A percentile compares a stretch with the other conserved stretches of the same genome.
phyloP scores from a whole-genome alignment of 2,113 vertebrate genomes.

The Acanthochromis polyacanthus region DNA sequence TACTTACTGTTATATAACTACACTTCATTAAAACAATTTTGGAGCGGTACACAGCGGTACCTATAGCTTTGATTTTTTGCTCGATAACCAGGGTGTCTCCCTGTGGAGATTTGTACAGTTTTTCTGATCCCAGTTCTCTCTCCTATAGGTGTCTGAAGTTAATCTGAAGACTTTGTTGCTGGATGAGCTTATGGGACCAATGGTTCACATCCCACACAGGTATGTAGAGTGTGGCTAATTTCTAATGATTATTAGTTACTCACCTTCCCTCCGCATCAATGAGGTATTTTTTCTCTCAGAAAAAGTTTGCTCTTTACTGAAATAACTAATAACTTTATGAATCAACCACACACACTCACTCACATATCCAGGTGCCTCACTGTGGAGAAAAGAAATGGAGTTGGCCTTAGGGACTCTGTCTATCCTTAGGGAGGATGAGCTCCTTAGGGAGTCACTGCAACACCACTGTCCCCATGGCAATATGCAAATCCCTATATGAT shows the following conservation, averaged over 20 bases:
- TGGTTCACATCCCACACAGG: slow-evolving; percentile 25
- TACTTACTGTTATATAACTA: neutral
- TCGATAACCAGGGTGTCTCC: neutral
- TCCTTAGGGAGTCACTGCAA: slow-evolving; percentile 70
- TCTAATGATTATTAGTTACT: neutral
- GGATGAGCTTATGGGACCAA: slow-evolving; percentile 46
- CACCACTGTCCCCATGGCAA: slow-evolving; percentile 77
- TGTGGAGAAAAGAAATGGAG: slow-evolving; percentile 48
- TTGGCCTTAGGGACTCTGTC: slow-evolving; percentile 69
- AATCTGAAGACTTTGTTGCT: slow-evolving; percentile 45
- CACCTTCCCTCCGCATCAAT: slow-evolving; percentile 22
- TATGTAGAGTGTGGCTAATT: slow-evolving; percentile 28
- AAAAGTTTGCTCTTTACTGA: slow-evolving; percentile 59
- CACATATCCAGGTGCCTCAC: slow-evolving; percentile 14
- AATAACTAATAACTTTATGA: slow-evolving; percentile 51
- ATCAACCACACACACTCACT: slow-evolving; percentile 13
- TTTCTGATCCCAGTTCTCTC: neutral
- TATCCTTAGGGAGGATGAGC: slow-evolving; percentile 65
- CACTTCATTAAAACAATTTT: neutral
- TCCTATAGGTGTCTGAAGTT: slow-evolving; percentile 50
- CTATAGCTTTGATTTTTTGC: neutral
- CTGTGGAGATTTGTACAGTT: too few species aligned
- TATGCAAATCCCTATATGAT: slow-evolving; percentile 78
- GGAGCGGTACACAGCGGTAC: too few species aligned
- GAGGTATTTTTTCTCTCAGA: neutral